Percentiles rank a stretch among this genome's conserved stretches.
Evolutionary conservation across 2,113 vertebrate species (phyloP).

Genomic region (Excalfactoria chinensis): DNA sequence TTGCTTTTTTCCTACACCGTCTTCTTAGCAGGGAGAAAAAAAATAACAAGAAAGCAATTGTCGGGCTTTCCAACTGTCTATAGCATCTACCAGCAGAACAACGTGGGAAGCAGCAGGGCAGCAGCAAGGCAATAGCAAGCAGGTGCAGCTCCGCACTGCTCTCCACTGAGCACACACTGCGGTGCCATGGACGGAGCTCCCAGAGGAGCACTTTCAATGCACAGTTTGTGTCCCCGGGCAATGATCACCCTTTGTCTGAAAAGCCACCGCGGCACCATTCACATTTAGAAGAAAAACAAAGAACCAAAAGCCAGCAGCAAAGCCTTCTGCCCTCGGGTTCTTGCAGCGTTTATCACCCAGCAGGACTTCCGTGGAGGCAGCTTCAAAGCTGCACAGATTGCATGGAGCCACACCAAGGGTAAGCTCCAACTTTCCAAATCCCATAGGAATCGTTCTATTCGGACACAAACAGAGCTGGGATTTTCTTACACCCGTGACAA

Average conservation of each 20-base stretch:
- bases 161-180: too few species aligned
- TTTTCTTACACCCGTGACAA: neutral
- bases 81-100: neutral
- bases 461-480: neutral
- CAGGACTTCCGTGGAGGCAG: rapidly evolving
- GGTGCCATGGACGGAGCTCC: neutral
- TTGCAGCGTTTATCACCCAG: neutral
- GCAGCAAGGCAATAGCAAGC: neutral
- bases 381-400: neutral
- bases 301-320: neutral
- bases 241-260: too few species aligned
- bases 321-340: neutral
- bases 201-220: too few species aligned
- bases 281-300: neutral
- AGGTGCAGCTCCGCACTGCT: neutral
- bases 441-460: neutral
- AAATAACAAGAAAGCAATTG: rapidly evolving
- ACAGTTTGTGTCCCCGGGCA: rapidly evolving
- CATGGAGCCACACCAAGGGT: neutral
- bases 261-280: neutral
- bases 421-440: neutral
- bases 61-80: neutral
- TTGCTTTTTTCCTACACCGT: neutral
- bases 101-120: neutral
- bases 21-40: neutral